Evolutionary conservation across 2,113 vertebrate genomes (phyloP), one percentile per base, ranked within the genome.

Genomic region (Rutilus rutilus): DNA sequence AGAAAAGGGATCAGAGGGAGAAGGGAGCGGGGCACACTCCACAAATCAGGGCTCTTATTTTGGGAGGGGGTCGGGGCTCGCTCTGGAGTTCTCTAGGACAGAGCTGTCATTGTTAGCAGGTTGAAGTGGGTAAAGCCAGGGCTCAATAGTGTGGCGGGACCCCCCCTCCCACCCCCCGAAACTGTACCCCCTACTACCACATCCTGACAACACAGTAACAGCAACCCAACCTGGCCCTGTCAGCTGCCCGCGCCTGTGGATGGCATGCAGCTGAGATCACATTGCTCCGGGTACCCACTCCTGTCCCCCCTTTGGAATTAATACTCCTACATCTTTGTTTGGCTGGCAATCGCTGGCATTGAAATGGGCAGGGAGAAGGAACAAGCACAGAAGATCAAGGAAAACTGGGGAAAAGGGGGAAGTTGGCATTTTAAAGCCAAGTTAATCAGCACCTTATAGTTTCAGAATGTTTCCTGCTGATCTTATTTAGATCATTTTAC

Each of bases 41-140:
- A 96, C 95, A 94, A 92, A 94, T 92, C 94, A 94, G 94, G 88
- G 62, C 88, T 89, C 79, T 89, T 74, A 83, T 92, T 92, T 89
- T 87, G 88, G 92, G 93, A 92, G 91, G 93, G 90, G 90, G 89
- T 85, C 62, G 0, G 91, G 91, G 93, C 93, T 78, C 71, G 84
- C 80, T 94, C 93, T 93, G 92, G 89, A 91, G 92, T 91, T 91
- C 93, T 93, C 91, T 93, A 90, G 92, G 91, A 97, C 97, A 97
- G 97, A 96, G 95, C 94, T 91, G 91, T 93, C 95, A 96, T 97
- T 98, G 97, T 98, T 92, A 92, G 93, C 92, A 91, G 91, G 94
- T 91, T 94, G 90, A 94, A 93, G 95, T 93, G 93, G 89, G 93
- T 89, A 94, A 93, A 91, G 91, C 90, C 92, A 93, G 85, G 90